These are phyloP conservation scores for Crematogaster levior DNA, from an alignment of 2,888 invertebrate species.

Conservation along the genomic window DNA sequence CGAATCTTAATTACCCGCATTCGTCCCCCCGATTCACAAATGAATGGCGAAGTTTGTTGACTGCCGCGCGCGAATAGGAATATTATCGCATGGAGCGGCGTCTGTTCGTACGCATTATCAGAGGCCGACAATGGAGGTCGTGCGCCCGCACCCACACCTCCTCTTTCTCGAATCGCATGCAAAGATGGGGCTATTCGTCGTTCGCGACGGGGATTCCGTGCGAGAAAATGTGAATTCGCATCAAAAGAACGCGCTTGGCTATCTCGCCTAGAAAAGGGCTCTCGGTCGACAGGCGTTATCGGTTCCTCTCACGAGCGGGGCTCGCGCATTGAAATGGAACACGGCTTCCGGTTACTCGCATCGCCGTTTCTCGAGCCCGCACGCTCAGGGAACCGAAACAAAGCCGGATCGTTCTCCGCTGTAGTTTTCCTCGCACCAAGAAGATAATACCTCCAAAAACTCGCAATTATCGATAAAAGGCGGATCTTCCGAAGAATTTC, in stretches of 20 bases:
- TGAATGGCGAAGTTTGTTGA: conserved; percentile 36
- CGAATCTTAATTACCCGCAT: conserved; percentile 41
- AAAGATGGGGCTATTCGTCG: conserved; percentile 46
- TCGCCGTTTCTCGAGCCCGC: conserved; percentile 44
- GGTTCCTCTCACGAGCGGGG: conserved; percentile 63
- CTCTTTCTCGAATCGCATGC: conserved; percentile 8
- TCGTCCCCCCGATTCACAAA: conserved; percentile 15
- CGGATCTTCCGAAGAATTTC: neutral
- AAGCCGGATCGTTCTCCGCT: conserved; percentile 55
- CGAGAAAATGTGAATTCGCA: conserved; percentile 57
- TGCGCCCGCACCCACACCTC: neutral
- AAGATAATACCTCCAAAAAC: conserved; percentile 28
- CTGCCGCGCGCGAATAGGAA: conserved; percentile 32
- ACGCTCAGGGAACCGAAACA: conserved; percentile 50
- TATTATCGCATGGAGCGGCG: conserved; percentile 35
- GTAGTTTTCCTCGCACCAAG: neutral
- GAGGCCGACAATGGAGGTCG: conserved; percentile 13
- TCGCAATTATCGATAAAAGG: conserved; percentile 36
- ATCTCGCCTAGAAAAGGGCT: conserved; percentile 60
- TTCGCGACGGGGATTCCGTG: conserved; percentile 39
- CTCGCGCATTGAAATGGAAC: conserved; percentile 71
- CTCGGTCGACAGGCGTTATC: conserved; percentile 63
- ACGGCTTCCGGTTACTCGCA: conserved; percentile 68
- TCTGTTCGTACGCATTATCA: conserved; percentile 47
- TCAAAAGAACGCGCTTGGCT: conserved; percentile 55